These are phyloP conservation scores for Notiomystis cincta DNA, from an alignment of 2,113 vertebrate genomes.

Conservation along the genomic window DNA sequence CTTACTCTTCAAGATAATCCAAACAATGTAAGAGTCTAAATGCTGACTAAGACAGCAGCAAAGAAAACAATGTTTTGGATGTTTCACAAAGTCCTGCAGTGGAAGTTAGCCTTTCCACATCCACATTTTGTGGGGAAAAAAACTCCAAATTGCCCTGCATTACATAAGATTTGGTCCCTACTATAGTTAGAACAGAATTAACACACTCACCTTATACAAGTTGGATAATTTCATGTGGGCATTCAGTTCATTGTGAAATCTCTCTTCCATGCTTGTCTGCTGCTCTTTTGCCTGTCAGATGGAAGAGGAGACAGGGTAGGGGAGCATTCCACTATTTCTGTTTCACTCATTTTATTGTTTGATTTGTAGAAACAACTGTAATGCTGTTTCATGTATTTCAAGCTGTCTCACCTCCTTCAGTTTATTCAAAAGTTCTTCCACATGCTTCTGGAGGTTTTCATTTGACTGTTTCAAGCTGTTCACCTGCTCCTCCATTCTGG, in stretches of 20 bases:
- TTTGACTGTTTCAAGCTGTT: constrained; percentile 84
- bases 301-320: not conserved
- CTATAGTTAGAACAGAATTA: fast-evolving
- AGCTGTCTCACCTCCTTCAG: constrained; percentile 82
- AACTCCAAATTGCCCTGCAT: fast-evolving
- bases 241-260: constrained; percentile 91
- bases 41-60: not conserved
- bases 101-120: not conserved
- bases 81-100: not conserved
- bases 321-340: not conserved
- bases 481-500: constrained; percentile 86
- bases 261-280: constrained; percentile 85
- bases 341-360: not conserved
- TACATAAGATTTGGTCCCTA: not conserved
- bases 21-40: not conserved
- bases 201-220: constrained; percentile 85
- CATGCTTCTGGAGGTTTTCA: constrained; percentile 87
- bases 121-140: not conserved
- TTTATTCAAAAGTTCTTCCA: constrained; percentile 86
- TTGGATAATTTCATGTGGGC: constrained; percentile 93
- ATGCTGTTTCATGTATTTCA: not conserved
- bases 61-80: not conserved
- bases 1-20: not conserved
- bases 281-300: constrained; percentile 85
- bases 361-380: not conserved